These are phyloP conservation scores for Tetragonisca angustula DNA, from an alignment of 2,888 invertebrate species.

Conservation along the genomic window DNA sequence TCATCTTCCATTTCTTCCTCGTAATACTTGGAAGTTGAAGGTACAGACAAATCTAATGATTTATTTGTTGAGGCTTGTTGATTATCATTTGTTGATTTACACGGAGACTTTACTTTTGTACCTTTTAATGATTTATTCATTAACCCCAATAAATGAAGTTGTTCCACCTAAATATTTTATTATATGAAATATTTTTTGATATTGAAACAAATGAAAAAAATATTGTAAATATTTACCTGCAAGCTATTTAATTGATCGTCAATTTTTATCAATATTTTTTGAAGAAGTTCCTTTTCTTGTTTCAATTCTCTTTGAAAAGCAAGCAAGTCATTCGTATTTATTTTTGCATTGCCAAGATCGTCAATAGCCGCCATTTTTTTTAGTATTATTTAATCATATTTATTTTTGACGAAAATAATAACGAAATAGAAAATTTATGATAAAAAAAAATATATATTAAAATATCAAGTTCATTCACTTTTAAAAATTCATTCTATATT, in stretches of 20 bases:
- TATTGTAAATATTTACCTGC: constrained; percentile 68
- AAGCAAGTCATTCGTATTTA: constrained; percentile 66
- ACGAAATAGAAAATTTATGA: not conserved
- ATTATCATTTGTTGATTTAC: constrained; percentile 1
- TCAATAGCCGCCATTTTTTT: constrained; percentile 9
- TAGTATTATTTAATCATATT: not conserved
- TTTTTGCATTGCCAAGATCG: not conserved
- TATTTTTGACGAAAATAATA: not conserved
- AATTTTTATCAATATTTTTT: constrained; percentile 71
- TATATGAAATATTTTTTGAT: not conserved
- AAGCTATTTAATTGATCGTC: constrained; percentile 78
- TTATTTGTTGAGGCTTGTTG: constrained; percentile 27
- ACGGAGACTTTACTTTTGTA: not conserved
- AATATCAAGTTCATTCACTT: not conserved
- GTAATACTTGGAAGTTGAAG: constrained; percentile 23
- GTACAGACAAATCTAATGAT: constrained; percentile 57
- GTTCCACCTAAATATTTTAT: constrained; percentile 75
- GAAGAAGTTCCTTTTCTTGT: constrained; percentile 75
- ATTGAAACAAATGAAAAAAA: not conserved
- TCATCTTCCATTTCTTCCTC: constrained; percentile 67
- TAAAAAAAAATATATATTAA: not conserved
- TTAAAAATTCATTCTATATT: not conserved
- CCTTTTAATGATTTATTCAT: constrained; percentile 51
- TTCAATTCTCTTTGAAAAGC: constrained; percentile 72
- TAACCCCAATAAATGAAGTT: constrained; percentile 75